Percentiles rank a stretch among this genome's conserved stretches.
phyloP scores from a whole-genome alignment of 2,113 vertebrate genomes.

The Poecile atricapillus region DNA sequence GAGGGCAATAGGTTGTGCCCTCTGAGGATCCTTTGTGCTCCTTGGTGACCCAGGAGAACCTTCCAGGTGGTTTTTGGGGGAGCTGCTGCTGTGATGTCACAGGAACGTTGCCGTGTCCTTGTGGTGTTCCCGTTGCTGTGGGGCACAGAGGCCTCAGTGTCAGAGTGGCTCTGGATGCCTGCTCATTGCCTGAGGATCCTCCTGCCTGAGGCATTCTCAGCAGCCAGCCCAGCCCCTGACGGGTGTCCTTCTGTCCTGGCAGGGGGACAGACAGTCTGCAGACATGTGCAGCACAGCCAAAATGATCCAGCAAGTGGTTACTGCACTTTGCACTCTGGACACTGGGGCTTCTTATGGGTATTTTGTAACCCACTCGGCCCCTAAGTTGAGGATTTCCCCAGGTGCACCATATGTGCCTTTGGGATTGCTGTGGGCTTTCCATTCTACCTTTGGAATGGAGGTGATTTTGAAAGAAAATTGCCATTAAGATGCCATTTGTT shows the following conservation, averaged over 20 bases:
- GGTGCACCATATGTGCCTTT: not conserved
- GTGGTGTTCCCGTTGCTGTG: not conserved
- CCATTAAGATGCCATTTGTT: not conserved
- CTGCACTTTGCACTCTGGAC: not conserved
- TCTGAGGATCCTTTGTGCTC: no score
- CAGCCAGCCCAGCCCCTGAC: not conserved
- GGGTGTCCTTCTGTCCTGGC: not conserved
- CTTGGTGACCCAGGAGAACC: no score
- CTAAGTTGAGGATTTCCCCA: not conserved
- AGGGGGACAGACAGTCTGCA: not conserved
- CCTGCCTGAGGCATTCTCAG: not conserved
- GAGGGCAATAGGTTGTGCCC: no score
- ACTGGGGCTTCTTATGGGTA: not conserved
- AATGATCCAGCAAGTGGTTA: not conserved
- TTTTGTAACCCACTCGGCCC: not conserved
- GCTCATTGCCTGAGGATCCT: not conserved
- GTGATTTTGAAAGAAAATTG: not conserved
- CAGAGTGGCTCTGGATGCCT: not conserved
- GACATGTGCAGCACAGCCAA: not conserved
- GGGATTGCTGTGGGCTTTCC: not conserved
- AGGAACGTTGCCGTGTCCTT: not conserved
- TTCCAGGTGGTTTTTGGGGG: no score
- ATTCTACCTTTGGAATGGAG: not conserved
- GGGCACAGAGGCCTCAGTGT: not conserved
- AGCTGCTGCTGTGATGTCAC: not conserved